A percentile compares a stretch with the other conserved stretches of the same genome.
Evolutionary conservation across 2,797 vertebrate species (phyloP).

Genomic region (Dipus sagitta): DNA sequence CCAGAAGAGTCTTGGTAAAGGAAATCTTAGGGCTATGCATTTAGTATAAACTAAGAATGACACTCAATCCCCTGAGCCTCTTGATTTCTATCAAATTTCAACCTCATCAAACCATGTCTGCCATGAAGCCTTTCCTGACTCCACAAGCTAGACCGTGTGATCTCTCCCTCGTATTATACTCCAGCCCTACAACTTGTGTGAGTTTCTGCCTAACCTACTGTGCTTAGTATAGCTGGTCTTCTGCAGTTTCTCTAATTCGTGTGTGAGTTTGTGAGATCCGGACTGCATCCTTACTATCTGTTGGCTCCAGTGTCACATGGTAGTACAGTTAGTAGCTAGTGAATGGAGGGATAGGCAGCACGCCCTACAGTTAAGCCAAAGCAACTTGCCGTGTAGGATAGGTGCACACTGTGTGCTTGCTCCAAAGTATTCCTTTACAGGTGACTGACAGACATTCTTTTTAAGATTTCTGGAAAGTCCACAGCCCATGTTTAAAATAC

Average conservation of each 20-base stretch:
- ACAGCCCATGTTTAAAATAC: constrained; percentile 26
- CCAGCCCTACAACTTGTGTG: not conserved
- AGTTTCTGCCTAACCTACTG: not conserved
- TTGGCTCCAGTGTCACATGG: not conserved
- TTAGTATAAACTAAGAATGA: not conserved
- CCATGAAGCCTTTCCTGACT: constrained; percentile 9
- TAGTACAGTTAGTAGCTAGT: not conserved
- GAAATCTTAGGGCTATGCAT: not conserved
- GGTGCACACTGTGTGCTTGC: not conserved
- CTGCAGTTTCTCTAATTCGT: not conserved
- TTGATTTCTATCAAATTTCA: constrained; percentile 26
- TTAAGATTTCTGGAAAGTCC: constrained; percentile 12
- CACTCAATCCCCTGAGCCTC: not conserved
- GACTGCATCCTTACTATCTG: not conserved
- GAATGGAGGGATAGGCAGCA: not conserved
- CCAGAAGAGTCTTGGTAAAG: not conserved
- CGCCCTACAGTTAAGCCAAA: not conserved
- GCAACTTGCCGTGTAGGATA: not conserved
- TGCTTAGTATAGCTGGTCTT: not conserved
- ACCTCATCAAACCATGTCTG: not conserved
- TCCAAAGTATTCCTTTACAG: not conserved
- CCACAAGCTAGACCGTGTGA: not conserved
- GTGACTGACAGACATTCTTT: constrained; percentile 21
- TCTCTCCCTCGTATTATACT: not conserved
- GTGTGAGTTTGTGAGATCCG: not conserved